These are phyloP conservation scores for Gortyna flavago DNA, from an alignment of 2,888 invertebrate genomes.

Conservation along the genomic window DNA sequence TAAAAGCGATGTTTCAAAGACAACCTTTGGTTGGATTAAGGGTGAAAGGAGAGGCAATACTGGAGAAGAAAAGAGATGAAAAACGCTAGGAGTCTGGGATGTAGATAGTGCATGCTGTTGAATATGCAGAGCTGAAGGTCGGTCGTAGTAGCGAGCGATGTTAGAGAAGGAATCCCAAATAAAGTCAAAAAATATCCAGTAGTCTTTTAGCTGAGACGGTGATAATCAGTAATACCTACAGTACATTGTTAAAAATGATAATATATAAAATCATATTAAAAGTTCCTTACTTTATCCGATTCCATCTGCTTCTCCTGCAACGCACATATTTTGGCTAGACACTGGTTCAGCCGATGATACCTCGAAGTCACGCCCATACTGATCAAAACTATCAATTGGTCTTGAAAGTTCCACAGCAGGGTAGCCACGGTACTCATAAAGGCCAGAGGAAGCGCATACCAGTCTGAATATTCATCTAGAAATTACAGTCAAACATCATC, in stretches of 20 bases:
- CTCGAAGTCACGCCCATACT: conserved; percentile 92
- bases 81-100: too few species aligned
- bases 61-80: too few species aligned
- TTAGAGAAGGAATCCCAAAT: too few species aligned
- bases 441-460: conserved; percentile 76
- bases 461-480: conserved; percentile 78
- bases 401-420: conserved; percentile 92
- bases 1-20: too few species aligned
- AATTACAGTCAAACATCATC: background rate
- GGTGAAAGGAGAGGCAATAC: too few species aligned
- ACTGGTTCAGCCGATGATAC: conserved; percentile 91
- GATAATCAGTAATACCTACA: background rate
- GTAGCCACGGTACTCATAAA: conserved; percentile 90
- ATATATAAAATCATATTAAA: background rate
- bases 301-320: conserved; percentile 65
- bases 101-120: too few species aligned
- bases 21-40: too few species aligned
- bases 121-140: too few species aligned
- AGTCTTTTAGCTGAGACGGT: too few species aligned
- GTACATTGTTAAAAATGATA: background rate
- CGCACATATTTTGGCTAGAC: conserved; percentile 70
- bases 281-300: conserved; percentile 60
- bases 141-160: too few species aligned
- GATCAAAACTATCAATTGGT: conserved; percentile 91
- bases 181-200: too few species aligned